phyloP scores from a whole-genome alignment of 2,888 invertebrate genomes.

The Charanyca ferruginea region DNA sequence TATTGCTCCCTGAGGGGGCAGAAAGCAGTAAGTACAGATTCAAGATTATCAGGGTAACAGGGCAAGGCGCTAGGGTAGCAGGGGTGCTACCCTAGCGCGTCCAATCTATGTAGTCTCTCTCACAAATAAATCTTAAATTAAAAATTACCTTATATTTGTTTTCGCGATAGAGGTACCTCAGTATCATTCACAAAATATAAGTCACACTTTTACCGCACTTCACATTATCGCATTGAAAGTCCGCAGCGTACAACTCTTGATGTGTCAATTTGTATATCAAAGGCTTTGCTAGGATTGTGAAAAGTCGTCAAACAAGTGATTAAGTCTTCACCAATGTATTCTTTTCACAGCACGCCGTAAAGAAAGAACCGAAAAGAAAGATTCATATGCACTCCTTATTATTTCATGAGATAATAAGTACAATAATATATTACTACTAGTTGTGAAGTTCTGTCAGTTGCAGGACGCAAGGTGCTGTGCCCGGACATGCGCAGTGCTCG shows the following conservation, averaged over 20 bases:
- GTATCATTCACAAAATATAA: conserved; percentile 1
- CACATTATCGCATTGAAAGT: conserved; percentile 14
- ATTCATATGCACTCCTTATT: conserved; percentile 2
- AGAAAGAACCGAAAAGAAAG: no score
- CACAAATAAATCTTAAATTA: no score
- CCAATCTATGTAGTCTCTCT: neutral
- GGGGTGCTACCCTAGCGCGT: neutral
- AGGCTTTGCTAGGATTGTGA: conserved; percentile 3
- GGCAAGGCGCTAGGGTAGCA: no score
- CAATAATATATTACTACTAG: conserved; percentile 36
- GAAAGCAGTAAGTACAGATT: no score
- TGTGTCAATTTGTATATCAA: conserved; percentile 1
- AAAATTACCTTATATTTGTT: conserved; percentile 19
- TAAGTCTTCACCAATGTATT: conserved; percentile 2
- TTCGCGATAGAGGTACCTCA: conserved; percentile 5
- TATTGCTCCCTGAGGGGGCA: no score
- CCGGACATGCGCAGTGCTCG: conserved; percentile 36
- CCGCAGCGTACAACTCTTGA: conserved; percentile 13
- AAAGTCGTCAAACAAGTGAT: neutral
- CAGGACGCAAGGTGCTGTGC: conserved; percentile 47
- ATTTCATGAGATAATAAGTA: conserved; percentile 16
- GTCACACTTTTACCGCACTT: conserved; percentile 33
- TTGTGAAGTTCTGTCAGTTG: conserved; percentile 43
- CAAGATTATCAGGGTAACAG: no score
- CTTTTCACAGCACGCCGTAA: conserved; percentile 5